Base-by-base conservation (phyloP, 2,113 vertebrate genomes). In the Cyrtonyx montezumae region DNA sequence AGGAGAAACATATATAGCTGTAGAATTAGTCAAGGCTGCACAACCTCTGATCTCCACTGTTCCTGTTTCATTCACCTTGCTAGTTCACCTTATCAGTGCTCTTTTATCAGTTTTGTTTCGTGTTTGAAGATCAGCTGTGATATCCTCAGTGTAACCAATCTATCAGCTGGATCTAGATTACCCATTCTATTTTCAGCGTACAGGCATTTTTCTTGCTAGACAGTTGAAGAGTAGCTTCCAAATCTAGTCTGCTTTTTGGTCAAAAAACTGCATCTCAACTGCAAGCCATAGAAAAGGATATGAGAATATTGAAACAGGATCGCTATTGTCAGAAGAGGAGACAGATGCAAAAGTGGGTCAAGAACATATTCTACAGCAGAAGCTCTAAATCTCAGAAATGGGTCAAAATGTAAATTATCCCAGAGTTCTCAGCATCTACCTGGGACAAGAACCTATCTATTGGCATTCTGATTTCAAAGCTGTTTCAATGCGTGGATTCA, bases 361-460 rank as follows among this genome's bases (percentile, higher is more conserved):
- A 42, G 61, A 70, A 36, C 88, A 30, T 78, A 65, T 93, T 93
- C 89, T 85, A 79, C 70, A 90, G 91, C 49, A 45, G 86, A 92
- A 96, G 79, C 46, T 55, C 58, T 37, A 78, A 58, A 79, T 88
- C 59, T 82, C 55, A 58, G 61, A 92, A 94, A 83, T 61, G 79
- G 53, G 67, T 84, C 87, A 94, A 97, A 96, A 96, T 81, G 74
- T 75, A 91, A 94, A 91, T 82, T 76, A 73, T 42, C 63, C 16
- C 37, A 66, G 43, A 85, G 78, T 51, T 94, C 86, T 87, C 78
- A 88, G 42, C 68, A 36, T 76, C 73, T 80, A 46, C n/a, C 7
- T 74, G 55, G 71, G 59, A 62, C 66, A 90, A 87, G 62, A 8
- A 23, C 42, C 70, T 56, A 80, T 32, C 75, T 51, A 83, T 32